Evolutionary conservation across 1,140 invertebrate genomes (phyloP).

Genomic region (Paraescarpia echinospica): DNA sequence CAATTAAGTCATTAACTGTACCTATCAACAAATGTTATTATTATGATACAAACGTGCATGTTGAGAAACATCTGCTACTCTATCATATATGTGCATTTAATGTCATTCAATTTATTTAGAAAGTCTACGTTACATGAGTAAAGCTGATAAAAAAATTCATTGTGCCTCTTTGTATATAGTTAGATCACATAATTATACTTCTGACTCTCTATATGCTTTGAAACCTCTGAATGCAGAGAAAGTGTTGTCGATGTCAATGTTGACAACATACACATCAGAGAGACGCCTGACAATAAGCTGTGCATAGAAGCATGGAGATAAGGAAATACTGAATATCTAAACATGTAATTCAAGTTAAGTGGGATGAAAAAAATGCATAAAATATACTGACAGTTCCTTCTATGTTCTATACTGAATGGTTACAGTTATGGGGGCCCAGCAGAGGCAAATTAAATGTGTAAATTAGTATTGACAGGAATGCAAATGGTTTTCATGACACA

Average conservation of each 20-base stretch:
- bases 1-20: too few relatives aligned
- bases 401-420: neutral
- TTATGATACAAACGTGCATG: too few relatives aligned
- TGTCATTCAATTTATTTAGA: too few relatives aligned
- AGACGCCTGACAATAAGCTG: too few relatives aligned
- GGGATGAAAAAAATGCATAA: neutral
- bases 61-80: too few relatives aligned
- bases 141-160: too few relatives aligned
- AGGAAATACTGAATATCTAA: neutral
- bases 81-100: too few relatives aligned
- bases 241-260: too few relatives aligned
- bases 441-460: neutral
- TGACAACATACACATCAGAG: too few relatives aligned
- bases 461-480: neutral
- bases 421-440: neutral
- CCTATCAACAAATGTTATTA: too few relatives aligned
- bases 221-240: neutral
- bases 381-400: neutral
- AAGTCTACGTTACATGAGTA: too few relatives aligned
- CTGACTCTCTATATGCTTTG: neutral
- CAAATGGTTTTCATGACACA: neutral
- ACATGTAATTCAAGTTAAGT: neutral
- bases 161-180: too few relatives aligned
- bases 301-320: neutral
- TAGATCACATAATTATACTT: neutral